phyloP scores from a whole-genome alignment of 2,888 invertebrate genomes.

The Podotricha telesiphe region DNA sequence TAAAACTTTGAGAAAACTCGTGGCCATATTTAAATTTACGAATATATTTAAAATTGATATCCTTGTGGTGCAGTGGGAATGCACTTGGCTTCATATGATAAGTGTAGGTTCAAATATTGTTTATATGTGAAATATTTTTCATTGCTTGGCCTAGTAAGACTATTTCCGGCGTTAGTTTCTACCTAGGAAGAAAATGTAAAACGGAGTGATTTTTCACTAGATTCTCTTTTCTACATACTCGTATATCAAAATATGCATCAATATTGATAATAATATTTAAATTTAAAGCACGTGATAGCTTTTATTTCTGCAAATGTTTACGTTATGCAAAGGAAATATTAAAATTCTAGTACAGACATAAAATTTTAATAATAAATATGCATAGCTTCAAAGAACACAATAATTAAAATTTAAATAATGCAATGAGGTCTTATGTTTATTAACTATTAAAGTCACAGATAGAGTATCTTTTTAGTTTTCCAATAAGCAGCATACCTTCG shows the following conservation, averaged over 20 bases:
- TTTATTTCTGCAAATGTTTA: neutral
- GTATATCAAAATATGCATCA: no score
- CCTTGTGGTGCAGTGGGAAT: no score
- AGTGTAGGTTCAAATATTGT: no score
- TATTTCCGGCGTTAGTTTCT: no score
- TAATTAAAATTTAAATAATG: conserved; percentile 12
- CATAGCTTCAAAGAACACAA: neutral
- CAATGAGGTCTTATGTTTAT: conserved; percentile 3
- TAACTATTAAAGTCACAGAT: neutral
- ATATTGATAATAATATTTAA: no score
- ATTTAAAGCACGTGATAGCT: neutral
- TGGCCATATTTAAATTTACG: neutral
- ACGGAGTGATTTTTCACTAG: no score
- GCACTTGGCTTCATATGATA: no score
- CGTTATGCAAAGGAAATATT: conserved; percentile 1
- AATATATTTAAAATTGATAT: neutral
- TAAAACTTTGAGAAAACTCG: conserved; percentile 10
- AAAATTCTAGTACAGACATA: conserved; percentile 16
- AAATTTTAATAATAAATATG: conserved; percentile 16
- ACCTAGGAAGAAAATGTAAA: no score
- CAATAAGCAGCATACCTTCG: neutral
- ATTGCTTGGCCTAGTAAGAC: no score
- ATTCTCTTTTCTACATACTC: no score
- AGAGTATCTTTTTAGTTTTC: neutral
- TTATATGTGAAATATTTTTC: no score